phyloP scores from a whole-genome alignment of 2,888 invertebrate species.

The Agrochola macilenta region DNA sequence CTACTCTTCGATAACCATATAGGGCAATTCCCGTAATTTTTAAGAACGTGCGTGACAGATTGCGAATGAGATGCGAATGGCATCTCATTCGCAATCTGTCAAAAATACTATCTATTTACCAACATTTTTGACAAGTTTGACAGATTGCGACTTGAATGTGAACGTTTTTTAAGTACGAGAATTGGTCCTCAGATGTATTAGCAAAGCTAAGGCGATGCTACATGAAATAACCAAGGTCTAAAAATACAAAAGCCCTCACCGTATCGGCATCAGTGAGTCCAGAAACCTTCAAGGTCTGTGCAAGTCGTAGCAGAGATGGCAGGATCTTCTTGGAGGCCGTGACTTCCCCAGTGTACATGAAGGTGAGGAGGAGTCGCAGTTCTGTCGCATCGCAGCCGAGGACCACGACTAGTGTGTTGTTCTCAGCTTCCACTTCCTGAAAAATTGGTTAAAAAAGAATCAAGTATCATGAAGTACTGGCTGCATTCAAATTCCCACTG shows the following conservation, averaged over 20 bases:
- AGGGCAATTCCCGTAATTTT: too few species aligned
- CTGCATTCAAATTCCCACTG: neutral
- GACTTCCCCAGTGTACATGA: slow-evolving; percentile 97
- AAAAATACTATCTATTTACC: too few species aligned
- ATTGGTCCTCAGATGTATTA: too few species aligned
- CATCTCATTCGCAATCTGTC: too few species aligned
- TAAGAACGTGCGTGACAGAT: too few species aligned
- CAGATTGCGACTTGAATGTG: too few species aligned
- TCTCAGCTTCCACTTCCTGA: slow-evolving; percentile 93
- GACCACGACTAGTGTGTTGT: slow-evolving; percentile 93
- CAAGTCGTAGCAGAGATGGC: slow-evolving; percentile 94
- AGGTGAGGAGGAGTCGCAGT: slow-evolving; percentile 94
- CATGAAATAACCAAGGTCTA: neutral
- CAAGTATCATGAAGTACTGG: neutral
- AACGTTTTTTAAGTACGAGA: too few species aligned
- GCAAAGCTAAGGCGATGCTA: neutral
- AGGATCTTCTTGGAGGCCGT: slow-evolving; percentile 95
- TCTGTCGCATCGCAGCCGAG: slow-evolving; percentile 93
- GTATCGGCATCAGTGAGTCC: slow-evolving; percentile 93
- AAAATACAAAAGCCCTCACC: slow-evolving; percentile 85
- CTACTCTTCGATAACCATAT: too few species aligned
- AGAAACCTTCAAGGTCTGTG: slow-evolving; percentile 95
- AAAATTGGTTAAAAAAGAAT: slow-evolving; percentile 51
- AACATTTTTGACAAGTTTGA: too few species aligned
- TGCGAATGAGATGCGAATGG: too few species aligned